Evolutionary conservation across 2,888 invertebrate species (phyloP).

Genomic region (Synanthedon formicaeformis): DNA sequence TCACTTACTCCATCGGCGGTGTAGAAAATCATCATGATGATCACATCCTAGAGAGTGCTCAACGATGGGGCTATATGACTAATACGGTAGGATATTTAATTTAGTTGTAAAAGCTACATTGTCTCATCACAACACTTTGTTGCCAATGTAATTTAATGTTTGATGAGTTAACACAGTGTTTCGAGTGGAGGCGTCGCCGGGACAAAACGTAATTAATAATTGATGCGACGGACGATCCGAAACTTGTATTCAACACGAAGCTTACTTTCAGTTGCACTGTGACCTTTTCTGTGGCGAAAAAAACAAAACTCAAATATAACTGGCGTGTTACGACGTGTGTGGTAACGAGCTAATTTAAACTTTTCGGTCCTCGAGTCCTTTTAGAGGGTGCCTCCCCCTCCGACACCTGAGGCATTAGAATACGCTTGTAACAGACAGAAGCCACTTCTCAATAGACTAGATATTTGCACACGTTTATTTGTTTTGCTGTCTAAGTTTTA

Average conservation of each 20-base stretch:
- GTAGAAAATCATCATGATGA: no score
- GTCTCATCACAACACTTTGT: conserved; percentile 6
- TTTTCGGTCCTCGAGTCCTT: conserved; percentile 56
- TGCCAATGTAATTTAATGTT: conserved; percentile 19
- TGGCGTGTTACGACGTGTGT: conserved; percentile 52
- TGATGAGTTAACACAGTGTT: conserved; percentile 16
- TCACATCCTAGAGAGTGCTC: no score
- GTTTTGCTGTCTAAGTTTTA: background rate
- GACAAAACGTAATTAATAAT: conserved; percentile 48
- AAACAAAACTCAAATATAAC: conserved; percentile 58
- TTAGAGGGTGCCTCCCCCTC: conserved; percentile 29
- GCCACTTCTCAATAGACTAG: conserved; percentile 39
- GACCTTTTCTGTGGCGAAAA: conserved; percentile 58
- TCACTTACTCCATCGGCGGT: no score
- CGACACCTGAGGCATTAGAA: conserved; percentile 57
- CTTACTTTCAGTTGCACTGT: conserved; percentile 26
- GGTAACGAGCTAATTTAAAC: conserved; percentile 71
- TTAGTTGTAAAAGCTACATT: background rate
- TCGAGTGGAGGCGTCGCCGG: conserved; percentile 15
- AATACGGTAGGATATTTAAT: background rate
- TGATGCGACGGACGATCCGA: conserved; percentile 37
- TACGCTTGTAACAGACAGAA: conserved; percentile 36
- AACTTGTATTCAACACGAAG: conserved; percentile 47
- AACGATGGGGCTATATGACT: no score
- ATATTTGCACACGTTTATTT: background rate